phyloP scores from a whole-genome alignment of 2,797 vertebrate genomes.

The Champsocephalus esox region DNA sequence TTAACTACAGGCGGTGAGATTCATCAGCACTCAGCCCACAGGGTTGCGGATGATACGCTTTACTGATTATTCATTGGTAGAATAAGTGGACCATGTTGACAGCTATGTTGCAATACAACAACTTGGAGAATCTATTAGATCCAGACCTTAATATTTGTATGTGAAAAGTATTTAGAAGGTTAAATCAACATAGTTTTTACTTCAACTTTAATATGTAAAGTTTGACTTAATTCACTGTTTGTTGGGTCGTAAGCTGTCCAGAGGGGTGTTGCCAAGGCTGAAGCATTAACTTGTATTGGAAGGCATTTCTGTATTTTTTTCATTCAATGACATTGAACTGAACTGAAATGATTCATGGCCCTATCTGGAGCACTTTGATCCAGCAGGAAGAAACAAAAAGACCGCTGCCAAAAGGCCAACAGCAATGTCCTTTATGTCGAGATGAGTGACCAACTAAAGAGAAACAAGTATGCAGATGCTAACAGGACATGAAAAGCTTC shows the following conservation, averaged over 20 bases:
- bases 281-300: slow-evolving; percentile 2
- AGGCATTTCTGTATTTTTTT: slow-evolving; percentile 3
- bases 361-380: slow-evolving; percentile 3
- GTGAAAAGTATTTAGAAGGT: not conserved
- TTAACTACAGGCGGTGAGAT: slow-evolving; percentile 40
- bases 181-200: not conserved
- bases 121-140: not conserved
- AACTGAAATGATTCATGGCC: slow-evolving; percentile 14
- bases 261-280: not conserved
- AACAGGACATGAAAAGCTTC: not conserved
- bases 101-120: slow-evolving; percentile 9
- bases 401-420: slow-evolving; percentile 11
- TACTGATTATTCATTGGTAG: slow-evolving; percentile 43
- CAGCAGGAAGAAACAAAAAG: not conserved
- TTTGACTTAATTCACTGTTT: not conserved
- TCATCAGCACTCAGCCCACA: slow-evolving; percentile 57
- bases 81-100: slow-evolving; percentile 29
- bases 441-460: not conserved
- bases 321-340: slow-evolving; percentile 15
- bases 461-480: not conserved
- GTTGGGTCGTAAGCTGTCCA: not conserved
- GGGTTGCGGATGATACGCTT: slow-evolving; percentile 39
- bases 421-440: not conserved
- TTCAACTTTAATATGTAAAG: not conserved
- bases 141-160: not conserved